These are phyloP conservation scores for Pitta sordida DNA, from an alignment of 2,113 vertebrate species.

Conservation along the genomic window DNA sequence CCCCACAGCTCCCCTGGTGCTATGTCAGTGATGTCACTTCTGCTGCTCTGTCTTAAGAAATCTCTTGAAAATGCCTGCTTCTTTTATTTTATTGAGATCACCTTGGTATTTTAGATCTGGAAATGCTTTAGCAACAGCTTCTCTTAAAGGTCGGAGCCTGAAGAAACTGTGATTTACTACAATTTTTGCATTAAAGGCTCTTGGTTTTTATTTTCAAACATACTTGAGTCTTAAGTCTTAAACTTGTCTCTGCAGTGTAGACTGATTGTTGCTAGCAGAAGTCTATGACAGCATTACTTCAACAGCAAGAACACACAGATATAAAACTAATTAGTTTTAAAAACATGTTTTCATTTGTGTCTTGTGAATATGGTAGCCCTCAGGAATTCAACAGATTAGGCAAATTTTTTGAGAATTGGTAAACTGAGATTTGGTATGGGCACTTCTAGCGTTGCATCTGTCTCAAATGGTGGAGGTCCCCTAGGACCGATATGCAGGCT, in stretches of 20 bases:
- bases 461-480: not conserved
- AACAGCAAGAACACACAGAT: not conserved
- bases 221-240: not conserved
- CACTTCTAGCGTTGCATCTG: not conserved
- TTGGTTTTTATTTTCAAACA: slow-evolving; percentile 2
- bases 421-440: not conserved
- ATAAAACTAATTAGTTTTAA: slow-evolving; percentile 18
- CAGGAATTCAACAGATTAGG: not conserved
- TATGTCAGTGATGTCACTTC: slow-evolving; percentile 27
- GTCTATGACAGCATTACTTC: not conserved
- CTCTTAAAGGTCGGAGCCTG: not conserved
- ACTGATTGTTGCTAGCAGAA: not conserved
- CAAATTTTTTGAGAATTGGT: not conserved
- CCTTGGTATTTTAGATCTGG: not conserved
- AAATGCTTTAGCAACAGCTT: slow-evolving; percentile 20
- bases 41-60: slow-evolving; percentile 30
- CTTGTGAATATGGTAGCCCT: not conserved
- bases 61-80: slow-evolving; percentile 35
- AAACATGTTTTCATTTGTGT: slow-evolving; percentile 11
- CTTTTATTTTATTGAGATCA: slow-evolving; percentile 9
- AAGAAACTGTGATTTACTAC: not conserved
- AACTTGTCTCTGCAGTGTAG: not conserved
- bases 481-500: not conserved
- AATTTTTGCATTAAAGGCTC: slow-evolving; percentile 1
- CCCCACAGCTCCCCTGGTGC: slow-evolving; percentile 2